Evolutionary conservation across 2,888 invertebrate genomes (phyloP).

Genomic region (Ormia ochracea): DNA sequence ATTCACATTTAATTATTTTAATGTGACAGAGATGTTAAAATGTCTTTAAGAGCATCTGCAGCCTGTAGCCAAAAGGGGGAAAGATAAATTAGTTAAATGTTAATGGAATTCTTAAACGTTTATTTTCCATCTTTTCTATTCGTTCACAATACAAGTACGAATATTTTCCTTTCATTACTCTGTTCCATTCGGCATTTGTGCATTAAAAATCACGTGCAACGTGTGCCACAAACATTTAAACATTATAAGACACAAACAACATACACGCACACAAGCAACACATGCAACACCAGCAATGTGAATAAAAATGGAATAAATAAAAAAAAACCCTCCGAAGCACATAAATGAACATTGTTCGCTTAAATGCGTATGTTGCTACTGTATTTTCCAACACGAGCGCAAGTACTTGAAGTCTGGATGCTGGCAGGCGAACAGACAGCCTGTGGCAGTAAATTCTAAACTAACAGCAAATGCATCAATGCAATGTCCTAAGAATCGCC

Average conservation of each 20-base stretch:
- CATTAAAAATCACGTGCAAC: constrained; percentile 60
- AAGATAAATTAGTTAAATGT: constrained; percentile 53
- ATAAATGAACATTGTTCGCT: constrained; percentile 36
- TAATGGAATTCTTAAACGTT: constrained; percentile 47
- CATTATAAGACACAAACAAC: too few relatives aligned
- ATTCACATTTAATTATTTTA: constrained; percentile 56
- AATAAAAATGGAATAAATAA: background rate
- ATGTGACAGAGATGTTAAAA: constrained; percentile 59
- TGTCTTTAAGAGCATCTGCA: constrained; percentile 33
- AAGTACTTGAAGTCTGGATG: constrained; percentile 6
- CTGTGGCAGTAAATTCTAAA: constrained; percentile 46
- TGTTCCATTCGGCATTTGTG: constrained; percentile 25
- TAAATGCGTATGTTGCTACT: constrained; percentile 50
- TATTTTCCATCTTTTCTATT: background rate
- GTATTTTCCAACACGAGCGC: constrained; percentile 46
- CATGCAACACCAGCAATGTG: background rate
- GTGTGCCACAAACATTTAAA: constrained; percentile 60
- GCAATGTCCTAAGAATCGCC: constrained; percentile 16
- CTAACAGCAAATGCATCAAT: constrained; percentile 52
- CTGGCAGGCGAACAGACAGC: background rate
- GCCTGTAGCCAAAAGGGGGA: constrained; percentile 7
- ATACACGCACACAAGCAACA: background rate
- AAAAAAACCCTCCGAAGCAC: constrained; percentile 15
- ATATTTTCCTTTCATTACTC: constrained; percentile 20
- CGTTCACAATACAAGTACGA: background rate